These are phyloP conservation scores for Dioctria rufipes DNA, from an alignment of 2,888 invertebrate genomes.

Conservation along the genomic window DNA sequence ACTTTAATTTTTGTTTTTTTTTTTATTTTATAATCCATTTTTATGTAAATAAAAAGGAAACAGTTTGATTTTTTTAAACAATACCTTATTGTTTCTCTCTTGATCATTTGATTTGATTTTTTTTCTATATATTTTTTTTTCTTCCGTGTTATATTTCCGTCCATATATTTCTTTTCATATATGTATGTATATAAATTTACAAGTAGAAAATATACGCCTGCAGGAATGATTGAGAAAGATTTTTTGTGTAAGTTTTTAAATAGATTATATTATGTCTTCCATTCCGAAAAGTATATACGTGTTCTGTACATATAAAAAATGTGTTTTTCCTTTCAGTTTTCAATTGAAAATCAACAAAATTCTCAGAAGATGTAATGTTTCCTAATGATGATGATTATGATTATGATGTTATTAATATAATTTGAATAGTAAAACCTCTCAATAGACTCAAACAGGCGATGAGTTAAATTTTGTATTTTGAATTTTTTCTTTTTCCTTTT, in stretches of 20 bases:
- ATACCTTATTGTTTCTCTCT: slow-evolving; percentile 61
- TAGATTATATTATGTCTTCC: background rate
- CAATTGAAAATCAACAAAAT: slow-evolving; percentile 65
- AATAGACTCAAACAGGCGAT: slow-evolving; percentile 62
- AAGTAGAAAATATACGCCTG: slow-evolving; percentile 64
- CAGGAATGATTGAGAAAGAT: slow-evolving; percentile 61
- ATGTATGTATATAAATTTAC: slow-evolving; percentile 57
- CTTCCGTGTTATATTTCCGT: slow-evolving; percentile 37
- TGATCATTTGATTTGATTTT: slow-evolving; percentile 58
- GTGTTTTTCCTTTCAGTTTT: slow-evolving; percentile 62
- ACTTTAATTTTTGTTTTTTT: slow-evolving; percentile 71
- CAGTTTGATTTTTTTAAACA: slow-evolving; percentile 47
- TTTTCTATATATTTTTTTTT: slow-evolving; percentile 60
- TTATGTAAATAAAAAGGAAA: slow-evolving; percentile 57
- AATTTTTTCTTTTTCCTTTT: slow-evolving; percentile 57
- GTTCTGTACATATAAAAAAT: slow-evolving; percentile 58
- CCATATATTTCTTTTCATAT: slow-evolving; percentile 48
- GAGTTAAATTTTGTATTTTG: slow-evolving; percentile 55
- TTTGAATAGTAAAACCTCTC: slow-evolving; percentile 59
- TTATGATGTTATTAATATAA: slow-evolving; percentile 59
- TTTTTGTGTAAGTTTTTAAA: slow-evolving; percentile 46
- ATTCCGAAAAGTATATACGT: slow-evolving; percentile 23
- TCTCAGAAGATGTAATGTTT: slow-evolving; percentile 62
- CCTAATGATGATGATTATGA: too few species aligned
- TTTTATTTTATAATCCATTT: slow-evolving; percentile 60